Evolutionary conservation across 1,140 invertebrate species (phyloP), one percentile per base, ranked within the genome.

Genomic region (Chlorops oryzae): DNA sequence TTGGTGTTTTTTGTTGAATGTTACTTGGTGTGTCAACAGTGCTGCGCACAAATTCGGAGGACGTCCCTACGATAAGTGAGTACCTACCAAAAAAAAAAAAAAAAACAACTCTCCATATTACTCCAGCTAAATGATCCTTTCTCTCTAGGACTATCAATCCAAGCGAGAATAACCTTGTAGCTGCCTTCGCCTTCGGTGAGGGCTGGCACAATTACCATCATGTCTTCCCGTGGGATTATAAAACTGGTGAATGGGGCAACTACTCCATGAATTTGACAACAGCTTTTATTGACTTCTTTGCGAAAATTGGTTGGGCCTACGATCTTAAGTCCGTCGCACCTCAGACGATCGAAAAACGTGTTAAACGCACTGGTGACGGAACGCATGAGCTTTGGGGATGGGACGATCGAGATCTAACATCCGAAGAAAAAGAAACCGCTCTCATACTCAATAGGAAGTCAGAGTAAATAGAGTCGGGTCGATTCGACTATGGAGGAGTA

Each of bases 121-220:
- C 15, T 32, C 18, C 7, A 6, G 23, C 13, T 43, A 24, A n/a
- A 52, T 45, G 24, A 37, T 46, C 47, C 39, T 46, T 57, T 53
- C 39, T 58, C 64, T 65, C 1, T 52, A 84, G 81, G 51, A 78
- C 59, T 56, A 88, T 89, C 51, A 85, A 85, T 65, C 85, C 87
- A 2, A 67, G 81, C 0, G 79, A 90, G 68, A 88, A 88, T 58
- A 68, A 76, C 4, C 63, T 74, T 1, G 85, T 89, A 0, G 76
- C 86, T 0, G 42, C 86, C 0, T 77, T 83, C 40, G 82, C 85
- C 0, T 67, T 86, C 2, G 88, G 87, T 0, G 88, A 90, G 74
- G 90, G 90, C 4, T 93, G 88, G 82, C 91, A 95, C 72, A 95
- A 95, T 72, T 96, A 93, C 71, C 92, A 96, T 66, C 92, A 96